Conservation (phyloP, 2,113 vertebrate genomes). For the Pelmatolapia mariae region DNA sequence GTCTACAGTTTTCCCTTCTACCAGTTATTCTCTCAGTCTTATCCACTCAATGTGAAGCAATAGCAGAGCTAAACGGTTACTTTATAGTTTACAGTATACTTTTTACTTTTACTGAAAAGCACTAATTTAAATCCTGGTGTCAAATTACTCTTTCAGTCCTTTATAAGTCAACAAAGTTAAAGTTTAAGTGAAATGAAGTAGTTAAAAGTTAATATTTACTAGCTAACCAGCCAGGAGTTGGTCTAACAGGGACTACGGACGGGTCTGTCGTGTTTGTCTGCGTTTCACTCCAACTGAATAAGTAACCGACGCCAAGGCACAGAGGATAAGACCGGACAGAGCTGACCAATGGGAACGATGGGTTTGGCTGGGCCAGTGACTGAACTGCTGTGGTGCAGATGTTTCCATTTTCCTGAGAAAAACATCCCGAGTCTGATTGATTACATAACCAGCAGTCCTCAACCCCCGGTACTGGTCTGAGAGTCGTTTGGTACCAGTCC, state of each 20-base stretch:
- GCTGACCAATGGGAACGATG: neutral
- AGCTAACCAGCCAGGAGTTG: neutral
- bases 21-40: neutral
- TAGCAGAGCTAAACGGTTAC: neutral
- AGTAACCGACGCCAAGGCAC: neutral
- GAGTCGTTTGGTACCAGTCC: neutral
- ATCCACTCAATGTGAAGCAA: neutral
- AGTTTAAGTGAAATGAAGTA: neutral
- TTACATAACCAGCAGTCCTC: fast-evolving
- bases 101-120: neutral
- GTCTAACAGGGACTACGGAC: neutral
- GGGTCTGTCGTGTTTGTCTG: neutral
- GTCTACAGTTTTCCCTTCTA: neutral
- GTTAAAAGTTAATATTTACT: neutral
- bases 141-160: neutral
- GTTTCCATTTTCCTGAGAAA: neutral
- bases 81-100: too few species aligned
- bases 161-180: neutral
- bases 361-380: neutral
- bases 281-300: neutral
- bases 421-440: neutral
- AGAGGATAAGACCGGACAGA: neutral
- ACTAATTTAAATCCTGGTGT: neutral
- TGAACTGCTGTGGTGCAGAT: neutral
- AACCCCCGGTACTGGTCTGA: neutral